Base-by-base conservation (phyloP, 2,113 vertebrate species). In the Suricata suricatta region DNA sequence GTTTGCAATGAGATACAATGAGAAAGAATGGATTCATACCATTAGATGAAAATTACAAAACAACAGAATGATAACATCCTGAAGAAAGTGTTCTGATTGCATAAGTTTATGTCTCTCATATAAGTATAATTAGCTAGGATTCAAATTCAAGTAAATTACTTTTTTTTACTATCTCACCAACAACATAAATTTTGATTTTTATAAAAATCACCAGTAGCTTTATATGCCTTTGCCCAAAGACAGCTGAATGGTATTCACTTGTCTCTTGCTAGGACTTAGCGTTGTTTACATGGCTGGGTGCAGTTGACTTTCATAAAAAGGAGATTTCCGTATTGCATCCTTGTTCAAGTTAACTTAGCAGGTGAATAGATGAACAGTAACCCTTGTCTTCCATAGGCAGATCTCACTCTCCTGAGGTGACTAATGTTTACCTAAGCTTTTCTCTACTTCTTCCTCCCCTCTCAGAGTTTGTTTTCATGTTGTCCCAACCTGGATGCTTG, bases 391-490 rank as follows among this genome's bases (percentile, higher is more conserved):
- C 47, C 16, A 25, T 1, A 50, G 95, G 44, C 27, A 81, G 15
- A 33, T 4, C 12, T 77, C 35, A 29, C 66, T 91, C 52, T 52
- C 76, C 29, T 87, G 63, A 90, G 35, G 63, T 93, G 74, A 82
- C 44, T 92, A 72, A 52, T 91, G 47, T 79, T 93, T 93, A 95
- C 44, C 74, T 66, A 87, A 64, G 50, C 41, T 38, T 86, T 19
- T 66, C 41, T 38, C n/a, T 31, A 31, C 44, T 19, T 90, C 71
- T 85, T 64, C 21, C 35, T 96, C 12, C 13, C 82, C 35, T 57
- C 29, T 93, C 47, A 64, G 76, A n/a, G 74, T 71, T 89, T 72
- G 33, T 93, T 91, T 57, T 68, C 31, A 64, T 38, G 7, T 80
- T 47, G 29, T 11, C 47, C 71, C 77, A 88, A 81, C 12, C 52